Conservation (phyloP, 2,113 vertebrate genomes). For the Clarias magur region DNA sequence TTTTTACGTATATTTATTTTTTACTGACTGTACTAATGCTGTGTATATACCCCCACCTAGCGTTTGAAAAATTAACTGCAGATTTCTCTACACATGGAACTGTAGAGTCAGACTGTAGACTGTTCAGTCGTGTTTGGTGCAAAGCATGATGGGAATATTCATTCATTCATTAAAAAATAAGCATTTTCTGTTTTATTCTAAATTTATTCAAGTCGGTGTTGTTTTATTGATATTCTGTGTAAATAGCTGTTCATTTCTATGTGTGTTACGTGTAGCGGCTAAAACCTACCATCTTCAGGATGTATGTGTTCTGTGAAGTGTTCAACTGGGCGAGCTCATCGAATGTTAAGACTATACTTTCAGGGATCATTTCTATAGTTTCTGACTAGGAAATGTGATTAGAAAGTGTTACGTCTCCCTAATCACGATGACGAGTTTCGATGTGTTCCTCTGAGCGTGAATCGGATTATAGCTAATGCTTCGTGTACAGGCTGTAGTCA, state of each 20-base stretch:
- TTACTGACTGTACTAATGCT: neutral
- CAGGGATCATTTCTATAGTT: conserved; percentile 75
- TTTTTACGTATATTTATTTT: neutral
- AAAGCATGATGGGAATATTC: conserved; percentile 9
- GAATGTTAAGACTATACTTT: conserved; percentile 67
- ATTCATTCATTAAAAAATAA: neutral
- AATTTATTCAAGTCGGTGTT: neutral
- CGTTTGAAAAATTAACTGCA: neutral
- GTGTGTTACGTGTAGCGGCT: neutral
- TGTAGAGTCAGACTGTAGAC: too few relatives aligned
- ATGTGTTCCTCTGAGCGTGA: neutral
- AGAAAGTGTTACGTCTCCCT: conserved; percentile 47
- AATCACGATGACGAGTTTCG: conserved; percentile 6
- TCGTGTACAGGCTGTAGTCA: accelerated
- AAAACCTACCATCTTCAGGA: neutral
- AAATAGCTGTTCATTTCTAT: too few relatives aligned
- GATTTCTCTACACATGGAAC: neutral
- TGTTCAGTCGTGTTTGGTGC: neutral
- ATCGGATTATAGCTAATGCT: neutral
- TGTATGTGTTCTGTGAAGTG: neutral
- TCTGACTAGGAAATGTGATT: conserved; percentile 63
- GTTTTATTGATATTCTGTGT: neutral
- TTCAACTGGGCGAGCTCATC: accelerated
- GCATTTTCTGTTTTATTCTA: neutral
- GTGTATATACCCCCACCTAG: neutral